phyloP scores from a whole-genome alignment of 1,140 invertebrate species.

The Eumaeus atala region DNA sequence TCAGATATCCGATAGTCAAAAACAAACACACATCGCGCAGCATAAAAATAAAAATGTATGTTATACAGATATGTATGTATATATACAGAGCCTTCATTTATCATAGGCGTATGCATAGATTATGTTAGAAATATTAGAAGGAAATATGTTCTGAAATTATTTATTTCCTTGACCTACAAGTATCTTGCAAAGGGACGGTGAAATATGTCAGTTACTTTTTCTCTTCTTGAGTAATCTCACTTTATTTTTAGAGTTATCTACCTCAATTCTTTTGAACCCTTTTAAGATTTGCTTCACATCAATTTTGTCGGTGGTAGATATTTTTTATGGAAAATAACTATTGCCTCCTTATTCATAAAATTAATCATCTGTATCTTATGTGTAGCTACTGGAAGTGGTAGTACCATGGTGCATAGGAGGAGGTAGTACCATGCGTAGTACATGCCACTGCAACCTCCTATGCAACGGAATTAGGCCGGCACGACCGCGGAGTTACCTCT shows the following conservation, averaged over 20 bases:
- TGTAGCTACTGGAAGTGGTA: too few species aligned
- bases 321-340: too few species aligned
- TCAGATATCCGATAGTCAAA: not conserved
- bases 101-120: slow-evolving; percentile 49
- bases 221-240: slow-evolving; percentile 3
- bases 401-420: too few species aligned
- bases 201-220: slow-evolving; percentile 16
- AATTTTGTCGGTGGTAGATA: too few species aligned
- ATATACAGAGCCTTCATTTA: slow-evolving; percentile 49
- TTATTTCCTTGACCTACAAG: slow-evolving; percentile 29
- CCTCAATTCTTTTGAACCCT: slow-evolving; percentile 4
- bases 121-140: slow-evolving; percentile 51
- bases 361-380: too few species aligned
- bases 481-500: too few species aligned
- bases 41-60: slow-evolving; percentile 34
- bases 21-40: slow-evolving; percentile 24
- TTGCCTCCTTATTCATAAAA: too few species aligned
- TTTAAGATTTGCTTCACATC: not conserved
- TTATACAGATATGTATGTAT: too few species aligned
- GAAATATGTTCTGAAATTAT: slow-evolving; percentile 46
- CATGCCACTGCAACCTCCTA: too few species aligned
- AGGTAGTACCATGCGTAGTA: too few species aligned
- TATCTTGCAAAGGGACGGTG: slow-evolving; percentile 16
- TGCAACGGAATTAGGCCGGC: too few species aligned
- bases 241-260: slow-evolving; percentile 4